These are phyloP conservation scores for Zaprionus ornatus DNA, from an alignment of 1,140 invertebrate genomes.

Conservation along the genomic window DNA sequence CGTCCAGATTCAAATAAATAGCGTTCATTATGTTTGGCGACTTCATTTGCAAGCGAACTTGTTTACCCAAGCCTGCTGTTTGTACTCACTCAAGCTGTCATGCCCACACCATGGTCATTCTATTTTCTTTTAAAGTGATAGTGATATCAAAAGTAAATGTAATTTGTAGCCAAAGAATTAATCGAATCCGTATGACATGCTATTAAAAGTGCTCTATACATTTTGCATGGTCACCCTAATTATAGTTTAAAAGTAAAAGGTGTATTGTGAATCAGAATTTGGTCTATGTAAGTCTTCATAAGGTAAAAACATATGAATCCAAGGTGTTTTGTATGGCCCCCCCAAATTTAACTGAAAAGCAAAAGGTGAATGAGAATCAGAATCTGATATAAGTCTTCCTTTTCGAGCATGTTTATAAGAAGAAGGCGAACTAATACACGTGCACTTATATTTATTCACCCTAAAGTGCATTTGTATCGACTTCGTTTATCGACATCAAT, in stretches of 20 bases:
- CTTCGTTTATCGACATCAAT: neutral
- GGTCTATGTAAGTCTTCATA: too few species aligned
- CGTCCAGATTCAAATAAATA: conserved; percentile 3
- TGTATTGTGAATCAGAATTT: accelerated
- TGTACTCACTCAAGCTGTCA: neutral
- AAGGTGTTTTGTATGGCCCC: neutral
- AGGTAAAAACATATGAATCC: too few species aligned
- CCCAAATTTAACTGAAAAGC: neutral
- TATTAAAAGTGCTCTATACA: neutral
- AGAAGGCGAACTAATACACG: too few species aligned
- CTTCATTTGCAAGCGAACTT: conserved; percentile 1
- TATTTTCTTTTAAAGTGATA: neutral
- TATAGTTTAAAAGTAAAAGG: neutral
- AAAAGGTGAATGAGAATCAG: too few species aligned
- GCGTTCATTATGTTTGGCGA: conserved; percentile 4
- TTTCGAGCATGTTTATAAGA: too few species aligned
- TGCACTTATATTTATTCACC: neutral
- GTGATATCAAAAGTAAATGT: neutral
- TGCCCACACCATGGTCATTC: neutral
- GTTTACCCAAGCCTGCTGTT: neutral
- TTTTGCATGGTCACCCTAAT: neutral
- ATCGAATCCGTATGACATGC: neutral
- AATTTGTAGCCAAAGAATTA: neutral
- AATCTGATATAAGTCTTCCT: too few species aligned
- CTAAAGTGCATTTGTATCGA: neutral